phyloP scores from a whole-genome alignment of 1,140 invertebrate genomes.

The Megalopta genalis region DNA sequence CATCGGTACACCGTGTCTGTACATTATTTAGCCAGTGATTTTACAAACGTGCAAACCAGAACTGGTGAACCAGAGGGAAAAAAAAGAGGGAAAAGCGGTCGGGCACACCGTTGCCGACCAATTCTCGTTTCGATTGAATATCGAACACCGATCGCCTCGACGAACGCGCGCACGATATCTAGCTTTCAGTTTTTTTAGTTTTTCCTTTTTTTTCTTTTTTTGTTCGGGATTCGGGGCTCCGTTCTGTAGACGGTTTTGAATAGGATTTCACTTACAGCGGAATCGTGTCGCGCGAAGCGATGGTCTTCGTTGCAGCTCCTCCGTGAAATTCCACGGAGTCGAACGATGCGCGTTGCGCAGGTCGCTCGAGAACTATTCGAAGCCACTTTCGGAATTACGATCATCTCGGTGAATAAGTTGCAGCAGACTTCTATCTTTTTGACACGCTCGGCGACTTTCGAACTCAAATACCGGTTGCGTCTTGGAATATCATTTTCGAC shows the following conservation, averaged over 20 bases:
- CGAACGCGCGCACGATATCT: conserved; percentile 39
- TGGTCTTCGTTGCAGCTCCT: not conserved
- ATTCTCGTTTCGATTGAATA: conserved; percentile 45
- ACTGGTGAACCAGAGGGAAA: conserved; percentile 6
- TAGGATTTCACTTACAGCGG: conserved; percentile 16
- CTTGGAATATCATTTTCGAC: too few species aligned
- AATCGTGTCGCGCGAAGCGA: not conserved
- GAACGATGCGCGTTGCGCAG: too few species aligned
- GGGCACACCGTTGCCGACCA: conserved; percentile 16
- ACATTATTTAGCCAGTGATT: conserved; percentile 57
- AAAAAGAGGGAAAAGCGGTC: not conserved
- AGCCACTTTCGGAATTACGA: too few species aligned
- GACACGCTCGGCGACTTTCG: too few species aligned
- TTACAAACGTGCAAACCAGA: conserved; percentile 57
- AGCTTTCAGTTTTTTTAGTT: not conserved
- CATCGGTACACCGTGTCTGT: conserved; percentile 52
- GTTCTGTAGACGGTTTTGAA: not conserved
- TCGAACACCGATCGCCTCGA: conserved; percentile 37
- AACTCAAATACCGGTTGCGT: too few species aligned
- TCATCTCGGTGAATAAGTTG: too few species aligned
- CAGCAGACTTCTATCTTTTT: too few species aligned
- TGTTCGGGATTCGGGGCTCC: not conserved
- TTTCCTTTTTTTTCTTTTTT: conserved; percentile 25
- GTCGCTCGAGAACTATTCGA: too few species aligned
- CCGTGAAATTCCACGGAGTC: too few species aligned